Base-by-base conservation (phyloP, 2,888 invertebrate genomes). In the Drosophila nigricruria region DNA sequence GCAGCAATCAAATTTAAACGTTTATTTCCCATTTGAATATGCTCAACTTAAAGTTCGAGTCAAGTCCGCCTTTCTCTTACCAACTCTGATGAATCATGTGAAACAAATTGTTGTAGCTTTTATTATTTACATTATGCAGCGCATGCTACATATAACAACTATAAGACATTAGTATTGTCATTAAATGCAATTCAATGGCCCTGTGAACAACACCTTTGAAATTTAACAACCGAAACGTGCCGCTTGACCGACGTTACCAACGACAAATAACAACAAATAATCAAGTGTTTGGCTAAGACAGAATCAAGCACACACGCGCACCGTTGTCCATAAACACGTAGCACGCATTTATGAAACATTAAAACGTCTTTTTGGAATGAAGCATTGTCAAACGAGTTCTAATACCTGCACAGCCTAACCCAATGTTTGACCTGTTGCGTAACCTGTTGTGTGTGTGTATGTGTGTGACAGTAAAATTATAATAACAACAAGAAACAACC, bases 301-400 rank as follows among this genome's bases (percentile, higher is more conserved):
- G 65, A 71, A 12, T 10, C 42, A 43, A 18, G 16, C 42, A 45
- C 52, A 62, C 30, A 20, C 53, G 27, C 53, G 14, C 27, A 25
- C 2, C 47, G 12, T 18, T 30, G 42, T 23, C 68, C 67, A 69
- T 81, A 79, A 73, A 64, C 82, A 82, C 79, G 83, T 82, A 72
- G 70, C 62, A 43, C 50, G 50, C 78, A 78, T 78, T 82, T 71
- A 71, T 70, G 70, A 67, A 69, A 82, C 75, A 82, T 82, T 78
- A 73, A 66, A 84, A 58, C 42, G 53, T 68, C 58, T 68, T 65
- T 70, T 40, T 47, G 43, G 65, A 79, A 68, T 70, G 57, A 79
- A 73, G 63, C 56, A 75, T 61, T 54, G 59, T 47, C 57, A 18
- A 10, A 34, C 36, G 40, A 16, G 10, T 40, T 60, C 23, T 27